Evolutionary conservation across 2,888 invertebrate species (phyloP), one percentile per base, ranked within the genome.

Genomic region (Cosmia pyralina): DNA sequence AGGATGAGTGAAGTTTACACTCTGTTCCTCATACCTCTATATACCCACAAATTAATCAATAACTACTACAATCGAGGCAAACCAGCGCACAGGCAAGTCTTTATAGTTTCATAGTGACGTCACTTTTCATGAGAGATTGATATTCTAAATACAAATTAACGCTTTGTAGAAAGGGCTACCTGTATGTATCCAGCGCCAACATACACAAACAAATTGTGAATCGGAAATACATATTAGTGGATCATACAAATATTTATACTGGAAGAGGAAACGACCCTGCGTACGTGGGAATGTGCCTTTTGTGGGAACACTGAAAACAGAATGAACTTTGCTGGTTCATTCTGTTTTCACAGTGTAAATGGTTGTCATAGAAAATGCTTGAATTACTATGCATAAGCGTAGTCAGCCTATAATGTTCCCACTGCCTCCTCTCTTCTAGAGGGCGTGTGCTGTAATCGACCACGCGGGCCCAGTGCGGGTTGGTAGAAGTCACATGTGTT

Each of bases 191-290:
- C n/a, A 68, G 55, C 46, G 82, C 79, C 82, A 79, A 79, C 50
- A 58, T 65, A 79, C 41, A 81, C 41, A 81, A 77, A 79, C 70
- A 65, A 22, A 67, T 13, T 57, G 28, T 3, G 22, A 41, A 66
- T 80, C 19, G 50, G 60, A 65, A 38, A 74, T 75, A 62, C 46
- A 52, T 74, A 75, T 34, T 58, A 75, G 19, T 66, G 46, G 81
- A 62, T 81, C 52, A 60, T 55, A 64, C n/a, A 76, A 81, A 81
- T 79, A 79, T 81, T 81, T 81, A 69, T 57, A 41, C 4, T 62
- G 13, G n/a, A 28, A 67, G 69, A 57, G 76, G 64, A 70, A 65
- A 67, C 52, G 38, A 41, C 38, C 28, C 10, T 79, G 74, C 65
- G 74, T 73, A 52, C 52, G 41, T 72, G 58, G 15, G 57, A 59